Evolutionary conservation across 2,113 vertebrate genomes (phyloP).

Genomic region (Progne subis): DNA sequence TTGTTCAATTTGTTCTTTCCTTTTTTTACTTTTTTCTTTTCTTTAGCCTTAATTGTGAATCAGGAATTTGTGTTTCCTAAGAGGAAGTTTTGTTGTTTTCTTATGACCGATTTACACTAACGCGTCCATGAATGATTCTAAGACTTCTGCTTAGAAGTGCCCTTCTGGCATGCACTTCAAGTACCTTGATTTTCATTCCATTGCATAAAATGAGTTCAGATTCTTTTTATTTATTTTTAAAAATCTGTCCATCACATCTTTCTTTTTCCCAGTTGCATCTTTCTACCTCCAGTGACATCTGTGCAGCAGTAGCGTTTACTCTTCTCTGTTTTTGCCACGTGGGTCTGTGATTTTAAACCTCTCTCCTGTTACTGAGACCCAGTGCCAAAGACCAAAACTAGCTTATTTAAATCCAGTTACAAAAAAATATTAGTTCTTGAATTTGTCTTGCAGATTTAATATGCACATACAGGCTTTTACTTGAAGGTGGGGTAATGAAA

Average conservation of each 20-base stretch:
- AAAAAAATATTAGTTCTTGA: constrained; percentile 19
- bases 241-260: not conserved
- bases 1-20: not conserved
- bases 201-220: not conserved
- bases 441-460: constrained; percentile 9
- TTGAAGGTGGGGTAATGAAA: not conserved
- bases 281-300: not conserved
- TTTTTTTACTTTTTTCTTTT: no score
- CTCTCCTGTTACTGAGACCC: not conserved
- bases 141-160: not conserved
- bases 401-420: constrained; percentile 52
- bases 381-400: constrained; percentile 23
- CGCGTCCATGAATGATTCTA: not conserved
- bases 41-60: not conserved
- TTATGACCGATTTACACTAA: not conserved
- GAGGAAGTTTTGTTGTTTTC: not conserved
- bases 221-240: not conserved
- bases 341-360: constrained; percentile 1
- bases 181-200: not conserved
- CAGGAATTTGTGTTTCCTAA: not conserved
- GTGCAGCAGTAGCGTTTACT: not conserved
- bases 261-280: not conserved
- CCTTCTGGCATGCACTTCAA: not conserved
- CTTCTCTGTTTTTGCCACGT: not conserved
- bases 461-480: not conserved